Evolutionary conservation across 2,113 vertebrate genomes (phyloP), one percentile per base, ranked within the genome.

Genomic region (Dasyornis broadbenti): DNA sequence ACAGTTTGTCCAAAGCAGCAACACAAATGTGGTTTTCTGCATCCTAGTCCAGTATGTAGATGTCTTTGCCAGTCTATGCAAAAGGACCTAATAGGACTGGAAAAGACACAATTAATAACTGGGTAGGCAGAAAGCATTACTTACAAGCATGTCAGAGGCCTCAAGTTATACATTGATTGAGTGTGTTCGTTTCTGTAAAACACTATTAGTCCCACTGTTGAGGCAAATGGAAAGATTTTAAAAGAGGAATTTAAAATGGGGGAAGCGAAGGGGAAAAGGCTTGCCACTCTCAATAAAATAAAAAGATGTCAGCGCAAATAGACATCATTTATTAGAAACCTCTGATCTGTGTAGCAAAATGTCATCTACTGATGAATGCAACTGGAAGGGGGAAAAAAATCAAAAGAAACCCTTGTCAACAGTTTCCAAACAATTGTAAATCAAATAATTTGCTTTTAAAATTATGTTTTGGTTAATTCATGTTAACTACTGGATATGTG

Each of bases 241-340:
- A 40, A 53, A 82, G 28, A 69, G 28, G 31, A 85, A 65, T 82
- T 87, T 87, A 30, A 76, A 86, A 33, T 11, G 33, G 7, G 4
- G 20, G 22, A 86, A 91, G n/a, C 57, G 65, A 89, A 95, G 65
- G 44, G 19, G 50, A 91, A 91, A 85, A 91, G 63, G 18, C 59
- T 75, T 92, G 77, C 54, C 61, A 70, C 33, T 70, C 14, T 47
- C 65, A 87, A 92, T 80, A 90, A 92, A 75, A 92, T 65, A 82
- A 87, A 94, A 39, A 86, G 4, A 77, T 88, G 93, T 91, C 91
- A 95, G 59, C 5, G 10, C 37, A 94, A 89, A 79, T 79, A 92
- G 23, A 53, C 66, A 76, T 91, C 40, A 79, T 33, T 76, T 95
- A 82, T 79, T 89, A 85, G 63, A 77, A 92, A 60, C 17, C 17